Percentiles rank a stretch among this genome's conserved stretches.
Conservation (phyloP, 2,797 vertebrate species). For the Xerus rutilus region DNA sequence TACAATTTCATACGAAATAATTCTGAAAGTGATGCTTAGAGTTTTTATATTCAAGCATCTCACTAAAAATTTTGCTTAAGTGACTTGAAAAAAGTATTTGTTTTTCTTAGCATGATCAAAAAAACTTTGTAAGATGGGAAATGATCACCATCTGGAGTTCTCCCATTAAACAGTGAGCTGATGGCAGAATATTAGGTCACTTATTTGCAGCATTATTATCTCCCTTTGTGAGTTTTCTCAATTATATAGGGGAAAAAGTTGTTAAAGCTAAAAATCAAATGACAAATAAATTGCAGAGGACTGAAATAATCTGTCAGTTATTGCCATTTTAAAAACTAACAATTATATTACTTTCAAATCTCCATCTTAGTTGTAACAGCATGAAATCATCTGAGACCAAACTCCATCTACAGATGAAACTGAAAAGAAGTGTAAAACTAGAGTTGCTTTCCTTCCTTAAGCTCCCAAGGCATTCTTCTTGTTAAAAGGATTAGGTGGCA, state of each 20-base stretch:
- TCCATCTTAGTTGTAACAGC: slow-evolving; percentile 5
- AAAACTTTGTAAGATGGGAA: slow-evolving; percentile 58
- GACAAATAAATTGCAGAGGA: slow-evolving; percentile 24
- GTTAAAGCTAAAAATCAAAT: slow-evolving; percentile 49
- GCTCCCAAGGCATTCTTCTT: slow-evolving; percentile 1
- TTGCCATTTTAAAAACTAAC: slow-evolving; percentile 49
- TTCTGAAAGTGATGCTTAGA: slow-evolving; percentile 46
- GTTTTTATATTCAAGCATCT: slow-evolving; percentile 7
- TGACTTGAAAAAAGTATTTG: slow-evolving; percentile 54
- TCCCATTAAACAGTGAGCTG: slow-evolving; percentile 63
- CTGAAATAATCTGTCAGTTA: slow-evolving; percentile 48
- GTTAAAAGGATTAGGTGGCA: slow-evolving; percentile 43
- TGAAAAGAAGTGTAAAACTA: neutral
- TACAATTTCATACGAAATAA: slow-evolving; percentile 26
- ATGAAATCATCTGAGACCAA: neutral
- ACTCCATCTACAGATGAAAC: neutral
- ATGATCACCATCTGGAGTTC: slow-evolving; percentile 61
- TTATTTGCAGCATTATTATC: slow-evolving; percentile 59
- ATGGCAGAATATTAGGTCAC: slow-evolving; percentile 51
- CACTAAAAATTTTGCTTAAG: slow-evolving; percentile 45
- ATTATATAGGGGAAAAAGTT: slow-evolving; percentile 7
- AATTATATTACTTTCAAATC: slow-evolving; percentile 49
- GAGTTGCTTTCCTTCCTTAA: neutral
- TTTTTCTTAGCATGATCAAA: slow-evolving; percentile 65
- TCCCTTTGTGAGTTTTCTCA: slow-evolving; percentile 61